phyloP scores from a whole-genome alignment of 2,113 vertebrate species.

The Boleophthalmus pectinirostris region DNA sequence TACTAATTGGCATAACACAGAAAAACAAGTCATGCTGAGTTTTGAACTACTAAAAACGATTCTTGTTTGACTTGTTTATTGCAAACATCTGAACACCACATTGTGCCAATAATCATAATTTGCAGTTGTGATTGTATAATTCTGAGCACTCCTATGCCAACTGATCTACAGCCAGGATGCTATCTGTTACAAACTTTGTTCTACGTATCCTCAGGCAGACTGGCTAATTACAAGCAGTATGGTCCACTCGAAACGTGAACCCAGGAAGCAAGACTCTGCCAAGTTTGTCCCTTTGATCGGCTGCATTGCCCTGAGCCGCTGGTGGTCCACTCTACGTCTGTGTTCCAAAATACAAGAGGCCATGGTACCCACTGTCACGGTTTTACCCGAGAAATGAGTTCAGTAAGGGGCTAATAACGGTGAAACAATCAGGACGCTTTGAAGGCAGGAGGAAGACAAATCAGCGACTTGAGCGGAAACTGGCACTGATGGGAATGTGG shows the following conservation, averaged over 20 bases:
- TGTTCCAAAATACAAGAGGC: constrained; percentile 8
- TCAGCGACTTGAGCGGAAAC: constrained; percentile 1
- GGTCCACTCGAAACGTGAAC: constrained; percentile 60
- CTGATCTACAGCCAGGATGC: constrained; percentile 21
- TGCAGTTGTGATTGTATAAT: neutral
- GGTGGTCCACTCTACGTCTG: constrained; percentile 41
- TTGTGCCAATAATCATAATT: constrained; percentile 6
- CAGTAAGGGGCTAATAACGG: constrained; percentile 34
- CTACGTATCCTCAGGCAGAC: constrained; percentile 35
- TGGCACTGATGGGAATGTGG: neutral
- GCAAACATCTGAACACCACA: neutral
- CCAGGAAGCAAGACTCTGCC: constrained; percentile 54
- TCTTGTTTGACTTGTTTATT: constrained; percentile 1
- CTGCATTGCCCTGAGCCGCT: constrained; percentile 30
- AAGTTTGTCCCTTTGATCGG: constrained; percentile 56
- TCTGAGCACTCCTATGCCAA: constrained; percentile 15
- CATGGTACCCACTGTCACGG: constrained; percentile 22
- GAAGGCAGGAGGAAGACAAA: constrained; percentile 19
- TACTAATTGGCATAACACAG: neutral
- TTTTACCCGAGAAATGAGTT: constrained; percentile 30
- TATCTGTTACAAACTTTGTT: constrained; percentile 19
- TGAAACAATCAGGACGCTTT: constrained; percentile 6
- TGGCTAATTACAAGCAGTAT: constrained; percentile 59
- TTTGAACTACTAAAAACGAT: neutral
- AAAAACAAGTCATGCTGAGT: neutral